Conservation (phyloP, 2,888 invertebrate genomes). For the Carabus problematicus region DNA sequence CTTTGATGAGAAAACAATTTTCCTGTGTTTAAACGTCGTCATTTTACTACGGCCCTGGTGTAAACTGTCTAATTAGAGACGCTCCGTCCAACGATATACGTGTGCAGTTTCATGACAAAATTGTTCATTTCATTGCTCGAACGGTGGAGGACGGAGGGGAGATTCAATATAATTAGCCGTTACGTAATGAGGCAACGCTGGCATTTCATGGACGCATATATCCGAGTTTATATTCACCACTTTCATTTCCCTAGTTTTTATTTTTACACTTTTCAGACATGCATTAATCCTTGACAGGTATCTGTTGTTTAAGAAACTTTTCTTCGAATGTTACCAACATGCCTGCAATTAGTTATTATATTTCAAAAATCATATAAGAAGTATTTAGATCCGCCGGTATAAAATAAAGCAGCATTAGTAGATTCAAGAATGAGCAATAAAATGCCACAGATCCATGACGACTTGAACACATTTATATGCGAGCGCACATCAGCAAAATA, state of each 20-base stretch:
- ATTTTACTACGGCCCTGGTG: neutral
- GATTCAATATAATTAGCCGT: slow-evolving; percentile 28
- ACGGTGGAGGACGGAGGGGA: slow-evolving; percentile 1
- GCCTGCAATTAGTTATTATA: too few relatives aligned
- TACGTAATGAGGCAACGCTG: slow-evolving; percentile 4
- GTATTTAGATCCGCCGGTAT: too few relatives aligned
- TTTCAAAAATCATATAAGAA: too few relatives aligned
- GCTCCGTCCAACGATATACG: slow-evolving; percentile 2
- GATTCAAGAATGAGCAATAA: too few relatives aligned
- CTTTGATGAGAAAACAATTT: slow-evolving; percentile 42
- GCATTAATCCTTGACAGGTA: too few relatives aligned
- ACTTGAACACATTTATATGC: too few relatives aligned
- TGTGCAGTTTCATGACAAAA: slow-evolving; percentile 27
- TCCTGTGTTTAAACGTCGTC: slow-evolving; percentile 13
- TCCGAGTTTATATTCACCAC: slow-evolving; percentile 2
- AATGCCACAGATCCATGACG: too few relatives aligned
- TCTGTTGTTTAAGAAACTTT: too few relatives aligned
- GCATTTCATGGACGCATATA: neutral
- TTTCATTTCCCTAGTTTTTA: neutral
- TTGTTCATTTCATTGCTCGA: slow-evolving; percentile 24
- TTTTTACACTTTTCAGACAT: too few relatives aligned
- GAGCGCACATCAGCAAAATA: too few relatives aligned
- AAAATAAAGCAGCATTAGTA: too few relatives aligned
- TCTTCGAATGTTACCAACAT: too few relatives aligned
- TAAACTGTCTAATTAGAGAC: slow-evolving; percentile 28